phyloP scores from a whole-genome alignment of 2,113 vertebrate species.

The Regulus satrapa region DNA sequence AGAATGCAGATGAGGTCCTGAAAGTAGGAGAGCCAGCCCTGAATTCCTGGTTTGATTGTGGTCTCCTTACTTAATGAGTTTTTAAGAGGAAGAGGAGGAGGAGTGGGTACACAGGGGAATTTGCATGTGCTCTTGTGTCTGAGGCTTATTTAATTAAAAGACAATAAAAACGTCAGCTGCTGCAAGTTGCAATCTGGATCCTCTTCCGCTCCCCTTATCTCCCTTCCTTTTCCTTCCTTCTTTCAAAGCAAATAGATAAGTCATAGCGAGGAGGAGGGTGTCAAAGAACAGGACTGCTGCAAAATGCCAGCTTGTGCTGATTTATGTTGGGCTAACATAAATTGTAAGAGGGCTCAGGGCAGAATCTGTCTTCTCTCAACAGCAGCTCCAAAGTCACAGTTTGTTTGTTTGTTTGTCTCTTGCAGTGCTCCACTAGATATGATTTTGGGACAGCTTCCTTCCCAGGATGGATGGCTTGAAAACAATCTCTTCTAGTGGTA shows the following conservation, averaged over 20 bases:
- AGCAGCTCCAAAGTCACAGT: neutral
- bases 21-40: conserved; percentile 32
- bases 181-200: conserved; percentile 64
- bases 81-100: conserved; percentile 56
- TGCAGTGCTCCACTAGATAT: neutral
- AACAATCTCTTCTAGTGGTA: neutral
- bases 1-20: neutral
- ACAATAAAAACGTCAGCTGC: conserved; percentile 74
- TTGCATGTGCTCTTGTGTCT: conserved; percentile 47
- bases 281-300: neutral
- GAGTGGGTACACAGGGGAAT: conserved; percentile 12
- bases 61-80: conserved; percentile 71
- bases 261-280: neutral
- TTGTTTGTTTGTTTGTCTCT: neutral
- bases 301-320: neutral
- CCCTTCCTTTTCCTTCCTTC: conserved; percentile 13
- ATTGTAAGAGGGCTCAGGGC: neutral
- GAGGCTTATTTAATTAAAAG: conserved; percentile 79
- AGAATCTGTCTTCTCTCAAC: neutral
- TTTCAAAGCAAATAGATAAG: neutral
- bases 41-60: conserved; percentile 70
- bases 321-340: neutral
- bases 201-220: neutral
- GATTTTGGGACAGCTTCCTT: neutral
- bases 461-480: neutral